Conservation (phyloP, 2,888 invertebrate genomes). For the Athalia circularis region DNA sequence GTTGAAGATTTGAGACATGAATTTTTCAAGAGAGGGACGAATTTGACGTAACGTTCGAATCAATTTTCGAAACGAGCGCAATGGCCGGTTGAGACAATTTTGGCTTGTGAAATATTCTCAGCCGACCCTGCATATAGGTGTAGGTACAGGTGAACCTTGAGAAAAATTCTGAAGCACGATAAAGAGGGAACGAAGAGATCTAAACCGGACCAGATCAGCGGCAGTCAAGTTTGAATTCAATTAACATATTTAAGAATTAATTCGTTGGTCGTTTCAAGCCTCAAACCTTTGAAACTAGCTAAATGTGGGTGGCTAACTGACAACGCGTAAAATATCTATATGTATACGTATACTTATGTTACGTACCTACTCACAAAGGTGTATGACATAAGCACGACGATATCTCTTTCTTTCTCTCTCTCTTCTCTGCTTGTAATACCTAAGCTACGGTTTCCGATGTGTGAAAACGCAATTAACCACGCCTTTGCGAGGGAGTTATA, state of each 20-base stretch:
- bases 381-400: background rate
- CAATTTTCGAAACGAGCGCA: no score
- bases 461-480: slow-evolving; percentile 34
- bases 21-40: no score
- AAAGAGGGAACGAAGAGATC: background rate
- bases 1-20: no score
- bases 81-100: no score
- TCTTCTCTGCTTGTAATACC: background rate
- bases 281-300: background rate
- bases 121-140: no score
- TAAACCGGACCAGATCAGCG: slow-evolving; percentile 25
- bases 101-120: no score
- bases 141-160: no score
- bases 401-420: background rate
- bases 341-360: background rate
- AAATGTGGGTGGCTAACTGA: background rate
- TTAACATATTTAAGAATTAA: slow-evolving; percentile 34
- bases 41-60: no score
- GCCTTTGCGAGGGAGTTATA: background rate
- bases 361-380: background rate
- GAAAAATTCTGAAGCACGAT: background rate
- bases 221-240: slow-evolving; percentile 37
- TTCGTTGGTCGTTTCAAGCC: slow-evolving; percentile 18
- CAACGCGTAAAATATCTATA: background rate
- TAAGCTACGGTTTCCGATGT: slow-evolving; percentile 6